Evolutionary conservation across 1,140 invertebrate genomes (phyloP).

Genomic region (Andricus grossulariae): DNA sequence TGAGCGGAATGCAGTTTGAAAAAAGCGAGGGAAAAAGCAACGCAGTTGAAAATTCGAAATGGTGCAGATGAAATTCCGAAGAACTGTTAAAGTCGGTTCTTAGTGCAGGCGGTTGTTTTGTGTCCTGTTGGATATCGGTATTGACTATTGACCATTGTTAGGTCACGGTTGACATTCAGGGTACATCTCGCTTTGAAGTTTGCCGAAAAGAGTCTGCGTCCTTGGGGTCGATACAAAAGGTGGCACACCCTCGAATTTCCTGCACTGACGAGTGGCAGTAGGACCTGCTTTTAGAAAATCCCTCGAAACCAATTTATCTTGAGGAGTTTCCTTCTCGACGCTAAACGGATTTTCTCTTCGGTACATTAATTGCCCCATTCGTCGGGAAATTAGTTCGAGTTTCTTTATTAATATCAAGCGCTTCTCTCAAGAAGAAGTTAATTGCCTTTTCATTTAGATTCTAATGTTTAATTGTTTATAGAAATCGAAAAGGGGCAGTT

Average conservation of each 20-base stretch:
- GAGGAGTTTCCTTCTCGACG: slow-evolving; percentile 48
- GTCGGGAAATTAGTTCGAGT: slow-evolving; percentile 61
- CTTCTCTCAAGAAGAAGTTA: slow-evolving; percentile 5
- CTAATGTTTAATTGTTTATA: not conserved
- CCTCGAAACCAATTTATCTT: slow-evolving; percentile 66
- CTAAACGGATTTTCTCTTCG: slow-evolving; percentile 63
- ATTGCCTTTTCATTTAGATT: slow-evolving; percentile 3
- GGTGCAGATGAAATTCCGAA: not conserved
- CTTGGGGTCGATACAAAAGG: slow-evolving; percentile 51
- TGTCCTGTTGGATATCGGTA: not conserved
- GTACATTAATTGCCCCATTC: slow-evolving; percentile 60
- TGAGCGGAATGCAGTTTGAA: too few species aligned
- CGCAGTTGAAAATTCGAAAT: not conserved
- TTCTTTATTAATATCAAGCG: slow-evolving; percentile 20
- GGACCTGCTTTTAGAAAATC: slow-evolving; percentile 61
- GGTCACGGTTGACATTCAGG: slow-evolving; percentile 61
- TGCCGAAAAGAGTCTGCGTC: slow-evolving; percentile 38
- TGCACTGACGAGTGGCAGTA: slow-evolving; percentile 38
- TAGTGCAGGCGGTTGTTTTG: slow-evolving; percentile 5
- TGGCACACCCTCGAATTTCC: slow-evolving; percentile 50
- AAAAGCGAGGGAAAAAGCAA: too few species aligned
- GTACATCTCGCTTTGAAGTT: slow-evolving; percentile 36
- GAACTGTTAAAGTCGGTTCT: slow-evolving; percentile 6
- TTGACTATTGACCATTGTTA: slow-evolving; percentile 51
- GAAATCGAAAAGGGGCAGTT: not conserved